phyloP scores from a whole-genome alignment of 2,113 vertebrate genomes.

The Calyptomena viridis region DNA sequence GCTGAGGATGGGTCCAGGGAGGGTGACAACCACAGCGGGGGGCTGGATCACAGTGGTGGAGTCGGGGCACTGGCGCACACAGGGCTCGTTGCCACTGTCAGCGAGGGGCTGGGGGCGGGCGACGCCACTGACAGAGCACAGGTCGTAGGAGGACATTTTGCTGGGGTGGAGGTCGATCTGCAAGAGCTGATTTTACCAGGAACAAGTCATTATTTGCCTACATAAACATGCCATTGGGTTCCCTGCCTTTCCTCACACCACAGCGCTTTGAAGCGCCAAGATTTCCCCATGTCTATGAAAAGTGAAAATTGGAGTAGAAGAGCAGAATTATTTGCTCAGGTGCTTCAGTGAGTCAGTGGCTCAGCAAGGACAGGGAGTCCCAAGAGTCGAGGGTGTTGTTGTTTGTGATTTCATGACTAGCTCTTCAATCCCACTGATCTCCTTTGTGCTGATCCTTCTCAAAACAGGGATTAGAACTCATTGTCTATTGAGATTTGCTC shows the following conservation, averaged over 20 bases:
- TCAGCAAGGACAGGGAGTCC: background rate
- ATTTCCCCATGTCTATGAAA: background rate
- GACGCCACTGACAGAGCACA: background rate
- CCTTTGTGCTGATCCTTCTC: background rate
- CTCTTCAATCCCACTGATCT: background rate
- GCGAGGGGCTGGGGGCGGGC: background rate
- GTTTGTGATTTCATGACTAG: background rate
- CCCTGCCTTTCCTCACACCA: background rate
- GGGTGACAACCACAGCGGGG: background rate
- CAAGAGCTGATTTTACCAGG: background rate
- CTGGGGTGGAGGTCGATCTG: background rate
- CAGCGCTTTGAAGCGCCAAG: fast-evolving
- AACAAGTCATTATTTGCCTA: background rate
- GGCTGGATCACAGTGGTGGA: background rate
- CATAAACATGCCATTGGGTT: fast-evolving
- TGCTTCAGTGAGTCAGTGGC: background rate
- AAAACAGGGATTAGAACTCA: background rate
- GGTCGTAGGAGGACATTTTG: background rate
- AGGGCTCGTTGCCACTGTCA: background rate
- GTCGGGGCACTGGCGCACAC: background rate
- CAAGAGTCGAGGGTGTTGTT: background rate
- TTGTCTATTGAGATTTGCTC: background rate
- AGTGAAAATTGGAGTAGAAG: background rate
- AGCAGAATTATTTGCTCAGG: background rate
- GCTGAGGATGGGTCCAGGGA: slow-evolving; percentile 7